A percentile compares a stretch with the other conserved stretches of the same genome.
These are phyloP conservation scores for Hydrolagus affinis DNA, from an alignment of 2,113 vertebrate species.

Conservation along the genomic window DNA sequence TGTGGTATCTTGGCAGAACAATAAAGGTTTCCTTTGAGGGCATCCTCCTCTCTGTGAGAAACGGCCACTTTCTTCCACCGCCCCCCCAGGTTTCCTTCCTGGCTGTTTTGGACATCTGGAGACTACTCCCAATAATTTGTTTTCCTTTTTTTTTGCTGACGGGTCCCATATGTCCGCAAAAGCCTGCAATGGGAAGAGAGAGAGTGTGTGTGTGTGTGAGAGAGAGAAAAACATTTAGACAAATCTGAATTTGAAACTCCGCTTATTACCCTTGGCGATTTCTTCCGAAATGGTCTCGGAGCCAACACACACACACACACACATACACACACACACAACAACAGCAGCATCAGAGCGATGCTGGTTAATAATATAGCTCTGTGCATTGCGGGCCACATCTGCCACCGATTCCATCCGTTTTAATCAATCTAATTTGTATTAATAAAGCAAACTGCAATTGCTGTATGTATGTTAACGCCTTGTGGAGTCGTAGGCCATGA, in stretches of 20 bases:
- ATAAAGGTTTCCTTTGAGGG: neutral
- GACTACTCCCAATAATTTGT: neutral
- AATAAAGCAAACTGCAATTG: neutral
- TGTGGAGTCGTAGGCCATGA: neutral
- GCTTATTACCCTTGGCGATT: neutral
- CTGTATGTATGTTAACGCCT: neutral
- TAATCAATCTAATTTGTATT: neutral
- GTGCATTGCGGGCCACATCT: no score
- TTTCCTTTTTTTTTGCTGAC: constrained; percentile 26
- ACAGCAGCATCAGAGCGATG: neutral
- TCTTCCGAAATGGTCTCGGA: neutral
- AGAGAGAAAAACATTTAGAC: neutral
- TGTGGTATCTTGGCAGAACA: neutral
- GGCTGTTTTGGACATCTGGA: neutral
- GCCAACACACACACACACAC: neutral
- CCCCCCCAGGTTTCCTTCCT: neutral
- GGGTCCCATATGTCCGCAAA: neutral
- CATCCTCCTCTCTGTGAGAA: neutral
- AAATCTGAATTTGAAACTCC: constrained; percentile 17
- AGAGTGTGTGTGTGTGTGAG: no score
- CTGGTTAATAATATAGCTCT: neutral
- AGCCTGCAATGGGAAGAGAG: neutral
- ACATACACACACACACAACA: no score
- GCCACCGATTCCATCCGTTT: neutral
- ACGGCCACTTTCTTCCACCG: neutral